Percentiles rank a stretch among this genome's conserved stretches.
Evolutionary conservation across 2,888 invertebrate species (phyloP).

Genomic region (Microplitis manilae): DNA sequence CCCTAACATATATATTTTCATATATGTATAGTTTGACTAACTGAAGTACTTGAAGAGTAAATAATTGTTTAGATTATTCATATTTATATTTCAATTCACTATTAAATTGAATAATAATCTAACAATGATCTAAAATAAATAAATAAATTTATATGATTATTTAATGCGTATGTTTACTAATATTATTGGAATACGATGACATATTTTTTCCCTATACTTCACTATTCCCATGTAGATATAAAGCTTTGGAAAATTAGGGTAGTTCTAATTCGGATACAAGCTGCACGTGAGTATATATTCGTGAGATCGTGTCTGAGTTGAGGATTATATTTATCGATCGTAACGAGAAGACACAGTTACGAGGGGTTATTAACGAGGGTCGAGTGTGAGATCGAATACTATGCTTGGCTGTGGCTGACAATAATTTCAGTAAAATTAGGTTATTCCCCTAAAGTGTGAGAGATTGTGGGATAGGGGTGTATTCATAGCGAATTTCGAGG

Average conservation of each 20-base stretch:
- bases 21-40: too few species aligned
- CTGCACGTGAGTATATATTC: conserved; percentile 5
- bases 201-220: neutral
- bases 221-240: conserved; percentile 11
- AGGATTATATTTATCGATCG: conserved; percentile 25
- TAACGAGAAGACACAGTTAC: conserved; percentile 9
- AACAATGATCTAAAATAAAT: neutral
- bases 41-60: too few species aligned
- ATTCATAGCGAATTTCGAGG: conserved; percentile 35
- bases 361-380: conserved; percentile 6
- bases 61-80: too few species aligned
- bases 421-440: conserved; percentile 59
- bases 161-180: neutral
- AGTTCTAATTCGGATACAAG: neutral
- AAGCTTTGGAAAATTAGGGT: conserved; percentile 11
- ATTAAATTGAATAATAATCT: neutral
- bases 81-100: too few species aligned
- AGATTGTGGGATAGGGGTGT: conserved; percentile 15
- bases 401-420: conserved; percentile 47
- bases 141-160: neutral
- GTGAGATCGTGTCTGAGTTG: neutral
- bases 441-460: conserved; percentile 48
- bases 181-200: neutral
- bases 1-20: too few species aligned
- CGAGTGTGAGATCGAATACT: conserved; percentile 18